Evolutionary conservation across 1,140 invertebrate genomes (phyloP).

Genomic region (fruit fly (Drosophila melanogaster)): DNA sequence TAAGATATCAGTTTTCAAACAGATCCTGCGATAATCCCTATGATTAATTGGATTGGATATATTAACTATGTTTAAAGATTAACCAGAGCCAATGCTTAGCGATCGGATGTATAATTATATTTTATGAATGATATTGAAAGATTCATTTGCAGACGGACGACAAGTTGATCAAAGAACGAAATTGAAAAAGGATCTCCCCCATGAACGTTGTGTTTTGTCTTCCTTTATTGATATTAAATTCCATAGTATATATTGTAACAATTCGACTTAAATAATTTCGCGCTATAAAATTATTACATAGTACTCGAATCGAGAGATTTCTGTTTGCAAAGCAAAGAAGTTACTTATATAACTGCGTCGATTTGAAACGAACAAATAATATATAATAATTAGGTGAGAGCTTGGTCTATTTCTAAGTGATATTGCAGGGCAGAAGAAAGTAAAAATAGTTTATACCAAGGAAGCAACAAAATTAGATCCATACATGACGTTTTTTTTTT

Average conservation of each 20-base stretch:
- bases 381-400: neutral
- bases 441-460: neutral
- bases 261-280: slow-evolving; percentile 34
- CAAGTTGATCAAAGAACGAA: neutral
- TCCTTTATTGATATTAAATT: slow-evolving; percentile 40
- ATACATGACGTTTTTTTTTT: neutral
- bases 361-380: neutral
- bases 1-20: neutral
- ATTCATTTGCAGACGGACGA: slow-evolving; percentile 2
- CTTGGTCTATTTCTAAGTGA: neutral
- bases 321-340: neutral
- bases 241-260: slow-evolving; percentile 35
- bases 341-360: neutral
- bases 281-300: slow-evolving; percentile 15
- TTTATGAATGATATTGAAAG: too few relatives aligned
- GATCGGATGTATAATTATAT: slow-evolving; percentile 9
- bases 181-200: neutral
- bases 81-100: neutral
- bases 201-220: slow-evolving; percentile 26
- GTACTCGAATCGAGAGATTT: neutral
- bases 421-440: neutral
- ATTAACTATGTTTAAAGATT: neutral
- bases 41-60: too few relatives aligned
- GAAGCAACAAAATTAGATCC: slow-evolving; percentile 5
- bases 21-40: neutral